Evolutionary conservation across 2,888 invertebrate species (phyloP).

Genomic region (Pachydiplax longipennis): DNA sequence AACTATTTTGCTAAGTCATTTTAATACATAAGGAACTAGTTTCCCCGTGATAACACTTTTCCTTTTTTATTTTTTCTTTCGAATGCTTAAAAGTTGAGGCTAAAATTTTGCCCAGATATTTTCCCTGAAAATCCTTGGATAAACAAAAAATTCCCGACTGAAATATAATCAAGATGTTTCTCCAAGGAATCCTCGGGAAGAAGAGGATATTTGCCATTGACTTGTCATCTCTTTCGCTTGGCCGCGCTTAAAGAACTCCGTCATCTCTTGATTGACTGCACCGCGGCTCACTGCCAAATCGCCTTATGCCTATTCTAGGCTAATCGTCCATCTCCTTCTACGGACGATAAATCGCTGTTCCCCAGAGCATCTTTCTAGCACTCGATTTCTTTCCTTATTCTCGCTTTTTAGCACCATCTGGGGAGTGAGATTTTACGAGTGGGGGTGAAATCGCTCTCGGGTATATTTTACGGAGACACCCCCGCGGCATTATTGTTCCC

Average conservation of each 20-base stretch:
- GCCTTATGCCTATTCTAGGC: background rate
- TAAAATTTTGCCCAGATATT: no score
- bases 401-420: background rate
- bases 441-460: background rate
- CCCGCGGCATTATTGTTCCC: background rate
- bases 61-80: no score
- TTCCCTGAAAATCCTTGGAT: no score
- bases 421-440: background rate
- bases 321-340: background rate
- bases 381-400: background rate
- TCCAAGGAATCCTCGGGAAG: no score
- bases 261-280: no score
- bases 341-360: background rate
- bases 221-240: background rate
- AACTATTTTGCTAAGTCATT: no score
- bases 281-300: background rate
- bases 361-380: background rate
- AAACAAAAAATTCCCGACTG: no score
- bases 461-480: background rate
- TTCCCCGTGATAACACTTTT: no score
- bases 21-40: no score
- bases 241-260: background rate
- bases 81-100: no score
- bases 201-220: no score
- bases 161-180: no score